These are phyloP conservation scores for Pogonomyrmex barbatus DNA, from an alignment of 1,140 invertebrate species.

Conservation along the genomic window DNA sequence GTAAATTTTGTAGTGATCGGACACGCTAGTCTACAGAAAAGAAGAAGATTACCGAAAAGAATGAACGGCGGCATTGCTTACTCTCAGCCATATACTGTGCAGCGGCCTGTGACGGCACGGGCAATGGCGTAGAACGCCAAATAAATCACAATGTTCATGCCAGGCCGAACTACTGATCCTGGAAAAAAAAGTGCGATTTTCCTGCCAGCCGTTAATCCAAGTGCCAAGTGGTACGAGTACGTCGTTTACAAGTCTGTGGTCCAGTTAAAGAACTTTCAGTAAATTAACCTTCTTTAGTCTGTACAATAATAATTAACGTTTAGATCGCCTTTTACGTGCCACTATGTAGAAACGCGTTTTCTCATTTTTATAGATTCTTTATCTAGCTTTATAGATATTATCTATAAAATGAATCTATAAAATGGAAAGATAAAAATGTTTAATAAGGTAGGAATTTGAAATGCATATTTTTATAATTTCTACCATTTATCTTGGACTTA, in stretches of 20 bases:
- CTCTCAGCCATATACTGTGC: conserved; percentile 42
- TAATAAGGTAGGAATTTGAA: not conserved
- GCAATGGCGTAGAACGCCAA: conserved; percentile 57
- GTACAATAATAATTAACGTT: not conserved
- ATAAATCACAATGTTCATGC: conserved; percentile 52
- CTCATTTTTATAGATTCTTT: too few species aligned
- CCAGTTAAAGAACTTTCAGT: conserved; percentile 19
- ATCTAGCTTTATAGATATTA: not conserved
- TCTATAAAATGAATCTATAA: not conserved
- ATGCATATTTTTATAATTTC: not conserved
- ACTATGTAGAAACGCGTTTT: not conserved
- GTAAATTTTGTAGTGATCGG: conserved; percentile 35
- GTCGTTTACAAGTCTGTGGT: not conserved
- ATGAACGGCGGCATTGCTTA: conserved; percentile 4
- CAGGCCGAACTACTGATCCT: conserved; percentile 35
- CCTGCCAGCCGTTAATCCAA: conserved; percentile 21
- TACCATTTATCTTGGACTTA: not conserved
- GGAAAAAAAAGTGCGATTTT: conserved; percentile 38
- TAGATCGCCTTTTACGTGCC: not conserved
- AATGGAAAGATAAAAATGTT: not conserved
- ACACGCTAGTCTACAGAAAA: conserved; percentile 6
- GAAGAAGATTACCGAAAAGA: conserved; percentile 48
- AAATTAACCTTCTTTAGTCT: conserved; percentile 28
- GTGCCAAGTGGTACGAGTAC: not conserved
- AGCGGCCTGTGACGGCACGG: conserved; percentile 33